Evolutionary conservation across 2,888 invertebrate genomes (phyloP).

Genomic region (Gerris lacustris): DNA sequence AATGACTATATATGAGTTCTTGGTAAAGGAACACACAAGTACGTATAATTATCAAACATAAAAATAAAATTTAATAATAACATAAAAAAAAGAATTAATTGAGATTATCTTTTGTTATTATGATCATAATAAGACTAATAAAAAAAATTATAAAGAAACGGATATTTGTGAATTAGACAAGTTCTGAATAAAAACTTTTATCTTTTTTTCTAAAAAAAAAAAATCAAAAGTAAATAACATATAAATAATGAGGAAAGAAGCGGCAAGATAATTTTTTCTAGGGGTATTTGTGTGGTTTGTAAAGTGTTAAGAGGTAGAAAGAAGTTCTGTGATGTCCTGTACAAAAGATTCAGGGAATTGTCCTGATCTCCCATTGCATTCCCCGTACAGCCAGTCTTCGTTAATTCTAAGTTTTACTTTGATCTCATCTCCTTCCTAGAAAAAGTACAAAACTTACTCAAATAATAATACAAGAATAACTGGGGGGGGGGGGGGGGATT

Average conservation of each 20-base stretch:
- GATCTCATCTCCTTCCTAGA: slow-evolving; percentile 49
- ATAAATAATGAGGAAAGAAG: too few relatives aligned
- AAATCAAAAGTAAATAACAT: too few relatives aligned
- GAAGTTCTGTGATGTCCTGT: slow-evolving; percentile 23
- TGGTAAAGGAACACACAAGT: not conserved
- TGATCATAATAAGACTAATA: too few relatives aligned
- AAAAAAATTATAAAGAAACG: too few relatives aligned
- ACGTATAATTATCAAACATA: not conserved
- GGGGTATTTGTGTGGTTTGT: too few relatives aligned
- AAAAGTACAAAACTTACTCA: slow-evolving; percentile 24
- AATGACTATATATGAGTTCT: slow-evolving; percentile 3
- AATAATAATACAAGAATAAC: slow-evolving; percentile 3
- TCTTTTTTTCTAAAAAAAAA: too few relatives aligned
- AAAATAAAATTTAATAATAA: not conserved
- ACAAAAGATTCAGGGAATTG: slow-evolving; percentile 68
- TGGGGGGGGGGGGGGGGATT: too few relatives aligned
- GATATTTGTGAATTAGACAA: too few relatives aligned
- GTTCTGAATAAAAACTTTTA: too few relatives aligned
- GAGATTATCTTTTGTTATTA: too few relatives aligned
- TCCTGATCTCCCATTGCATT: slow-evolving; percentile 51
- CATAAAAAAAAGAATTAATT: too few relatives aligned
- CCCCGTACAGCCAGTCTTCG: slow-evolving; percentile 67
- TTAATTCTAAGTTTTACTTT: slow-evolving; percentile 54
- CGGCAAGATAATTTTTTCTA: too few relatives aligned
- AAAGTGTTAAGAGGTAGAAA: not conserved